Conservation (phyloP, 2,113 vertebrate species). For the Scomber colias region DNA sequence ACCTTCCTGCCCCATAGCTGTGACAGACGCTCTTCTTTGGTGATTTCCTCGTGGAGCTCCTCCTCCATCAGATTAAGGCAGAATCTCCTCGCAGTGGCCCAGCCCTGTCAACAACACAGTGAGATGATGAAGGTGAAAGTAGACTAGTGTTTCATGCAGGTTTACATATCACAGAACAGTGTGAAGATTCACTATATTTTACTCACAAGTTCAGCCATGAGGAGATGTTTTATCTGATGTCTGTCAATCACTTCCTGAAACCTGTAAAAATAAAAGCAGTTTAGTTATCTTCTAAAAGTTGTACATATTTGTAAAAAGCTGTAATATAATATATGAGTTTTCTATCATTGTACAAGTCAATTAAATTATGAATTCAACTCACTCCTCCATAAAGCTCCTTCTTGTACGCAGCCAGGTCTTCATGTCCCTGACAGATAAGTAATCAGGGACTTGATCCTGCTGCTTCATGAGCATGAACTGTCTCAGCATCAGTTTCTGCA, state of each 20-base stretch:
- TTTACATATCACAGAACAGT: too few relatives aligned
- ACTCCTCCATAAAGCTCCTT: background rate
- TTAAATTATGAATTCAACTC: background rate
- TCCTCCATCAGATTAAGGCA: background rate
- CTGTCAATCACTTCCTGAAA: background rate
- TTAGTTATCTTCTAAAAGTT: background rate
- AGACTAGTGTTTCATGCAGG: too few relatives aligned
- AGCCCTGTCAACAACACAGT: background rate
- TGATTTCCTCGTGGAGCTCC: background rate
- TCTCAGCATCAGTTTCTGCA: background rate
- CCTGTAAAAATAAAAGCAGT: background rate
- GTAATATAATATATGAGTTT: too few relatives aligned
- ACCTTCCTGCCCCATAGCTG: background rate
- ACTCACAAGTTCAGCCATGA: background rate
- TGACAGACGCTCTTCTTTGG: background rate
- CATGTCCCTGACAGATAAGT: background rate
- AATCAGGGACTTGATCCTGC: background rate
- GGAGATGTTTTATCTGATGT: background rate
- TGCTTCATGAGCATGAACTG: constrained; percentile 16
- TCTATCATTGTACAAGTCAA: background rate
- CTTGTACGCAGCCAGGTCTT: background rate
- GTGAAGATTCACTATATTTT: background rate
- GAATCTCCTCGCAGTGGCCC: background rate
- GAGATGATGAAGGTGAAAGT: background rate
- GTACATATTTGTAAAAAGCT: too few relatives aligned